A percentile compares a stretch with the other conserved stretches of the same genome.
Conservation (phyloP, 2,113 vertebrate species). For the Ophthalmolycus amberensis region DNA sequence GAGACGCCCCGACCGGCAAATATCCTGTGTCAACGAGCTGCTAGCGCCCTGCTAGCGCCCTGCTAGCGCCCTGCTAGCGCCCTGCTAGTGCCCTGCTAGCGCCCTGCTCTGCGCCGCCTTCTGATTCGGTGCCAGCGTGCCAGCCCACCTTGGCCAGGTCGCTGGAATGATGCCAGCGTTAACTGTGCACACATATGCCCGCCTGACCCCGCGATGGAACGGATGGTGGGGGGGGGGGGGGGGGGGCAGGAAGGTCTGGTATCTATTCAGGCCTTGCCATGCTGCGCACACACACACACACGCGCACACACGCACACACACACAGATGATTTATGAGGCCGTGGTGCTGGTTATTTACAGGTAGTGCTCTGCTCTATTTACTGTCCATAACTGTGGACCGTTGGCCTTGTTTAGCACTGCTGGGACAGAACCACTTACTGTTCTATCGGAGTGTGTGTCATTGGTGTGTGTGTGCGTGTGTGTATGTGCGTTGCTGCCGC, state of each 20-base stretch:
- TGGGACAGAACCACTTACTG: constrained; percentile 64
- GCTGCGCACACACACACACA: too few species aligned
- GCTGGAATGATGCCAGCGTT: constrained; percentile 55
- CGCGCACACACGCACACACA: constrained; percentile 9
- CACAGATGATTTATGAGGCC: constrained; percentile 66
- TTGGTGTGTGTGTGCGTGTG: neutral
- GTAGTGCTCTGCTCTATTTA: constrained; percentile 75
- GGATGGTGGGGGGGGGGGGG: neutral
- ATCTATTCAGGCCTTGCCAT: neutral
- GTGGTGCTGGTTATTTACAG: constrained; percentile 74
- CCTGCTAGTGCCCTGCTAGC: too few species aligned
- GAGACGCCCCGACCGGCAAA: constrained; percentile 3
- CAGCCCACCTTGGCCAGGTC: constrained; percentile 44
- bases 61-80: too few species aligned
- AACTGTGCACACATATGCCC: constrained; percentile 55
- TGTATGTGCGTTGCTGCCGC: neutral
- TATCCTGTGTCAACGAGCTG: constrained; percentile 25
- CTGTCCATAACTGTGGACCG: constrained; percentile 68
- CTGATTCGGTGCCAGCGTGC: constrained; percentile 38
- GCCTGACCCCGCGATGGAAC: constrained; percentile 33
- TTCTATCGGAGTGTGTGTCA: constrained; percentile 9
- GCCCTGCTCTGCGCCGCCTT: neutral
- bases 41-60: constrained; percentile 1
- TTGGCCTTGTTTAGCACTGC: constrained; percentile 74
- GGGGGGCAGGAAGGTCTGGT: constrained; percentile 25